Evolutionary conservation across 37 sponge, comb jelly and placozoan species (phyloP), one percentile per base, ranked within the genome.

Genomic region (Theonella swinhoei): DNA sequence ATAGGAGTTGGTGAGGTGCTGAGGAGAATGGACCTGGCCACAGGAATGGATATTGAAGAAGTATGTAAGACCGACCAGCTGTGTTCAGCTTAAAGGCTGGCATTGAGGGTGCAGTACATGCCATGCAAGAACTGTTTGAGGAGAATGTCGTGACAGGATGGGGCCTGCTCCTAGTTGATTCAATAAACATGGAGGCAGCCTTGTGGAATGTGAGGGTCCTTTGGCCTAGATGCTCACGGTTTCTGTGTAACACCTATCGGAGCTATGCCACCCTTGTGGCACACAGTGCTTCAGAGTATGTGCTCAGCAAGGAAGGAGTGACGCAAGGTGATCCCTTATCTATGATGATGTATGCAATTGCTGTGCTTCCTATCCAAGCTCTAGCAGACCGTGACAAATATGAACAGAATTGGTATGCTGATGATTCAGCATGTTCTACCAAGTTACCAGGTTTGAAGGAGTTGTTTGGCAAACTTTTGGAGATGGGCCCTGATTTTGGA

Each of bases 101-200:
- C 26, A 85, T 85, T 39, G 85, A 84, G 37, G 85, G 77, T 9
- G 76, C 85, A 62, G 77, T 84, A 23, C 85, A 84, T 65, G 68
- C 79, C 25, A 77, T 78, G 41, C 74, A 33, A 29, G 86, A 78
- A 22, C 62, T 85, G 30, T 85, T 69, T 85, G 86, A 77, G 28
- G 86, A 77, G 39, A 61, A 74, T 24, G 28, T 19, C 23, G 75
- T 66, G 17, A 66, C 76, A 39, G 76, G 76, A 64, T 84, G 85
- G 85, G 85, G 85, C 17, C 65, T 84, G 67, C 76, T 84, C 33
- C 58, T 84, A 0, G 76, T 84, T 23, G 80, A 83, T 83, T 70
- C 70, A 9, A 23, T 80, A 7, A 80, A 69, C 41, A 24, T 74
- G 28, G 69, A 30, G 42, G 78, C 78, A 30, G 58, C 68, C n/a